Evolutionary conservation across 2,888 invertebrate genomes (phyloP).

Genomic region (Ferrisia virgata): DNA sequence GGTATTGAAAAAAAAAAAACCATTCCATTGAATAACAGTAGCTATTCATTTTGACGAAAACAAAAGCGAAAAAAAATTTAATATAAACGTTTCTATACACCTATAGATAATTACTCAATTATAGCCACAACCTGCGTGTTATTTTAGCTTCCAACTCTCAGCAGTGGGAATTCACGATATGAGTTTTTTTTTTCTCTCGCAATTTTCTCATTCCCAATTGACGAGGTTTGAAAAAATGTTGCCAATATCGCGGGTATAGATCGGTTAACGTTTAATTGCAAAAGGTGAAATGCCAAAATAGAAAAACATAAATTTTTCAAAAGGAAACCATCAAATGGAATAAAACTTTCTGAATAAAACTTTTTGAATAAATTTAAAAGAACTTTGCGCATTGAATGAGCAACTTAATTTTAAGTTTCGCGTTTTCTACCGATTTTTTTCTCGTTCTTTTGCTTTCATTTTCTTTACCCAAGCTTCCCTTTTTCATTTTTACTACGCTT

Average conservation of each 20-base stretch:
- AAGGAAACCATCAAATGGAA: slow-evolving; percentile 36
- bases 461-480: not conserved
- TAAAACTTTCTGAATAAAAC: slow-evolving; percentile 41
- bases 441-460: not conserved
- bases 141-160: not conserved
- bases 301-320: slow-evolving; percentile 38
- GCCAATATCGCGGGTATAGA: not conserved
- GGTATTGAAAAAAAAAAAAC: not conserved
- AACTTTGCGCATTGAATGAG: slow-evolving; percentile 31
- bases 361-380: slow-evolving; percentile 40
- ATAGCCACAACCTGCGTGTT: not conserved
- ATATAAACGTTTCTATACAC: not conserved
- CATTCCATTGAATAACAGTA: not conserved
- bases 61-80: not conserved
- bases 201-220: not conserved
- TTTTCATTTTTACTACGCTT: not conserved
- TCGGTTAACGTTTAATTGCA: slow-evolving; percentile 28
- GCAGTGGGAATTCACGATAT: not conserved
- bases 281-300: slow-evolving; percentile 35
- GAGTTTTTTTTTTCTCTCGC: not conserved
- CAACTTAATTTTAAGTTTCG: slow-evolving; percentile 36
- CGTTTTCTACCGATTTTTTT: slow-evolving; percentile 5
- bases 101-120: not conserved
- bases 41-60: not conserved
- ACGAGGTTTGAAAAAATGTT: not conserved